Evolutionary conservation across 35 echinoderm and acorn worm genomes (phyloP).

Genomic region (Apostichopus parvimensis): DNA sequence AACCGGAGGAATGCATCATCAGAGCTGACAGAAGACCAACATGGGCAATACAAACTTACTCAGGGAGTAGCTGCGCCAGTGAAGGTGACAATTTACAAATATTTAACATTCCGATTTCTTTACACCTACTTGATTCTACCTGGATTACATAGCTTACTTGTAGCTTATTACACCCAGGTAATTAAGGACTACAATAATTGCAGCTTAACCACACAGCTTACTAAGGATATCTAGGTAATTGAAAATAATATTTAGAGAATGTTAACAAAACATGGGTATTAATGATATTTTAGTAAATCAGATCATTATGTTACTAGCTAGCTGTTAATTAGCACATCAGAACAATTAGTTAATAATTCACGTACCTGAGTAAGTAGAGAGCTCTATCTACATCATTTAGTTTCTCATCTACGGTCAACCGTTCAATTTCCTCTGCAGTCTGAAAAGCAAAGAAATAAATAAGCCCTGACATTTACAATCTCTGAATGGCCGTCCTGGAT

Average conservation of each 20-base stretch:
- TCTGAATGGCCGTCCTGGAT: slow-evolving; percentile 10
- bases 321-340: too few relatives aligned
- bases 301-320: too few relatives aligned
- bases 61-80: not conserved
- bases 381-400: slow-evolving; percentile 92
- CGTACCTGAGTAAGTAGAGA: slow-evolving; percentile 85
- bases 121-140: too few relatives aligned
- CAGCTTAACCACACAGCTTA: too few relatives aligned
- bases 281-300: too few relatives aligned
- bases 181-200: too few relatives aligned
- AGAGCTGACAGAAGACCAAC: not conserved
- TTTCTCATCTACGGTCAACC: slow-evolving; percentile 94
- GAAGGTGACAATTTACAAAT: not conserved
- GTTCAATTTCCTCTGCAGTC: slow-evolving; percentile 97
- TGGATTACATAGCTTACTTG: too few relatives aligned
- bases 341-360: not conserved
- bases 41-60: not conserved
- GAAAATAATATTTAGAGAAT: too few relatives aligned
- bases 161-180: too few relatives aligned
- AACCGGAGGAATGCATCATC: not conserved
- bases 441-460: slow-evolving; percentile 48
- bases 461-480: slow-evolving; percentile 35
- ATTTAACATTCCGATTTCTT: slow-evolving; percentile 5
- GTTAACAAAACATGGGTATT: too few relatives aligned
- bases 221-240: too few relatives aligned